Evolutionary conservation across 2,113 vertebrate genomes (phyloP), one percentile per base, ranked within the genome.

Genomic region (Chitala chitala): DNA sequence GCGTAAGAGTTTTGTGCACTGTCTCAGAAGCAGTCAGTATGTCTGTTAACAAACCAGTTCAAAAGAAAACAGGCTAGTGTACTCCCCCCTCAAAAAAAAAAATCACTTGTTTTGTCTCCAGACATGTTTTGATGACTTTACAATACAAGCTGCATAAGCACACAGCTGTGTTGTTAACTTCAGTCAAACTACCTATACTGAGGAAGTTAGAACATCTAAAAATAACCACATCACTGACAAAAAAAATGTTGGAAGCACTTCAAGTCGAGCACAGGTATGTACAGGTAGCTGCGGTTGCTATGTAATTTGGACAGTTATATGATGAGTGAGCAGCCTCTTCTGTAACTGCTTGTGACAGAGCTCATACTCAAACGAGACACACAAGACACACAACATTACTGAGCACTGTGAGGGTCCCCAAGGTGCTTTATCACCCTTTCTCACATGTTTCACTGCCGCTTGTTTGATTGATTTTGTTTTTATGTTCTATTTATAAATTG

Each of bases 201-300:
- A 10, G 38, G 42, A 22, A 5, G 42, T 46, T 68, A 38, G 29
- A 68, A 22, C 4, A 7, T 68, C 64, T 68, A 46, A 29, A 68
- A 68, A 68, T 68, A 44, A 12, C n/a, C 0, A 17, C 33, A 10
- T n/a, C n/a, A n/a, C n/a, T n/a, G n/a, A 24, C 15, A 1, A 53
- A 29, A 42, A 71, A 56, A 29, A 53, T 38, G n/a, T n/a, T 2
- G 17, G 68, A 20, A 55, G 20, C 31, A 5, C 42, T 53, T 17
- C 0, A 20, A 70, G 29, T 53, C 26, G 56, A 36, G 12, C 31
- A 5, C 24, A 79, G 70, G 71, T 44, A 15, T 0, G n/a, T 31
- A 7, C 24, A 78, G 73, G 68, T 53, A 10, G 42, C 58, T 66
- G 38, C 22, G 13, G 26, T 46, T 78, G 63, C 29, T 73, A 55